These are phyloP conservation scores for Catostomus latipinnis DNA, from an alignment of 2,797 vertebrate species.

Conservation along the genomic window DNA sequence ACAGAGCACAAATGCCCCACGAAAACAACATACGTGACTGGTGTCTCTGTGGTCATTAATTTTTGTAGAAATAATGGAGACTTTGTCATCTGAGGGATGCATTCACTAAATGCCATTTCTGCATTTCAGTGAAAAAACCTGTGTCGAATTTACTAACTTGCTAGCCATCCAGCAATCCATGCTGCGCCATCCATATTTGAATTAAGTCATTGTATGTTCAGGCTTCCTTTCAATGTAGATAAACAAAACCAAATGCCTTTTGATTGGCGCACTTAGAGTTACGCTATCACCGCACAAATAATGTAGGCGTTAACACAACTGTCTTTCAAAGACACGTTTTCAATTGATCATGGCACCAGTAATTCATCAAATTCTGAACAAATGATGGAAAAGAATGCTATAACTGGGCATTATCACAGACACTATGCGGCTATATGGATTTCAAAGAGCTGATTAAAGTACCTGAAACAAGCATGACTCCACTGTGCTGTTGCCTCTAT, in stretches of 20 bases:
- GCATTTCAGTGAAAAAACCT: neutral
- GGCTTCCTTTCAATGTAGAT: neutral
- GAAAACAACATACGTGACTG: conserved; percentile 49
- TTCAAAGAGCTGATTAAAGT: too few species aligned
- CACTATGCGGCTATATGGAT: too few species aligned
- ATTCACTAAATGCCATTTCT: conserved; percentile 1
- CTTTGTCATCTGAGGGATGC: conserved; percentile 7
- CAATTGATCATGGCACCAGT: neutral
- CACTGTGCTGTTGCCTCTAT: neutral
- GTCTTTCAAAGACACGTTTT: too few species aligned
- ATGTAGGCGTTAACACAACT: too few species aligned
- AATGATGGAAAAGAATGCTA: too few species aligned
- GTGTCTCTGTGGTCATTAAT: conserved; percentile 26
- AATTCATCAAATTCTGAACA: neutral
- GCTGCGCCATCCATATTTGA: too few species aligned
- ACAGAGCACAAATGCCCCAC: conserved; percentile 36
- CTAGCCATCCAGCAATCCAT: neutral
- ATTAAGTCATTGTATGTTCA: neutral
- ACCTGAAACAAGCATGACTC: neutral
- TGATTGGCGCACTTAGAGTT: too few species aligned
- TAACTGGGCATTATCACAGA: too few species aligned
- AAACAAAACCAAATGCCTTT: too few species aligned
- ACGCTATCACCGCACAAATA: too few species aligned
- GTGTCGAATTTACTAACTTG: neutral
- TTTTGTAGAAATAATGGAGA: conserved; percentile 31